Evolutionary conservation across 2,888 invertebrate species (phyloP).

Genomic region (Drosophila fulvimacula): DNA sequence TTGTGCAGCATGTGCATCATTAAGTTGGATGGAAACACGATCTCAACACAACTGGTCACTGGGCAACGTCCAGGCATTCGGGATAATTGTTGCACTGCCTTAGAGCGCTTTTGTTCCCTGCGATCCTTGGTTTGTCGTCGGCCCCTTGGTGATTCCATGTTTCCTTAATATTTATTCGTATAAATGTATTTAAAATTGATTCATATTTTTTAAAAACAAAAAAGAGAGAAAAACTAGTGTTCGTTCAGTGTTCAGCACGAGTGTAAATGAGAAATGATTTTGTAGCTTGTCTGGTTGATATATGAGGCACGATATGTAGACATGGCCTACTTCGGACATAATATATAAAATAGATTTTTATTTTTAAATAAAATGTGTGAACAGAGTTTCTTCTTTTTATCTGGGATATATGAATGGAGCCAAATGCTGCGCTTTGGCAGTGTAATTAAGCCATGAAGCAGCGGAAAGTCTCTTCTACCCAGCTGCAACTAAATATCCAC

Average conservation of each 20-base stretch:
- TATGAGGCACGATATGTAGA: not conserved
- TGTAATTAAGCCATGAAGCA: not conserved
- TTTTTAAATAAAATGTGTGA: not conserved
- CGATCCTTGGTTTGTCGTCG: slow-evolving; percentile 3
- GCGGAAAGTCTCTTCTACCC: slow-evolving; percentile 1
- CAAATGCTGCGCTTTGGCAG: not conserved
- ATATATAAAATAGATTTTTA: not conserved
- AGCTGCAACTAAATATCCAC: slow-evolving; percentile 23
- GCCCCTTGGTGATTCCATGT: slow-evolving; percentile 16
- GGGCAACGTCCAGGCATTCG: slow-evolving; percentile 41
- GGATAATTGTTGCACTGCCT: slow-evolving; percentile 8
- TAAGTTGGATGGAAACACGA: slow-evolving; percentile 50
- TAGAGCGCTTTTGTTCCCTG: not conserved
- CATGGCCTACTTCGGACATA: not conserved
- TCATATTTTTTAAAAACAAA: not conserved
- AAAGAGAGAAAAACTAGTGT: too few species aligned
- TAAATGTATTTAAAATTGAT: not conserved
- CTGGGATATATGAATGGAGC: not conserved
- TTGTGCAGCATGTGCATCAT: slow-evolving; percentile 49
- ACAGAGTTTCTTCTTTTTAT: not conserved
- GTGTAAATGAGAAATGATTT: not conserved
- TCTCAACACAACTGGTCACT: slow-evolving; percentile 31
- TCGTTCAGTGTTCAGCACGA: not conserved
- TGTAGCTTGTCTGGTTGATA: not conserved
- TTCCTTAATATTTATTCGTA: not conserved